A percentile compares a stretch with the other conserved stretches of the same genome.
phyloP scores from a whole-genome alignment of 2,113 vertebrate species.

The Nestor notabilis region DNA sequence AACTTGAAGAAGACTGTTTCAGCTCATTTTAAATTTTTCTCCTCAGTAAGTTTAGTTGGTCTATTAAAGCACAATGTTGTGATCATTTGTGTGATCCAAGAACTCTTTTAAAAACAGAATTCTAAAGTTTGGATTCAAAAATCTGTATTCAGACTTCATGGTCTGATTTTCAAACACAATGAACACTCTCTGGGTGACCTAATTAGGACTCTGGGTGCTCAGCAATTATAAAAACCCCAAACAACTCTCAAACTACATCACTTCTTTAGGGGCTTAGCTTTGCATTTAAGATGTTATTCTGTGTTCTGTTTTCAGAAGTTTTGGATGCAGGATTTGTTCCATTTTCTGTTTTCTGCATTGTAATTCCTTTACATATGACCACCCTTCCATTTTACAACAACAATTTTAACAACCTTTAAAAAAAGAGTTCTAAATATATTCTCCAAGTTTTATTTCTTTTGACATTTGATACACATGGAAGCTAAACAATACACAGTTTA shows the following conservation, averaged over 20 bases:
- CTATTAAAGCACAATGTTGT: not conserved
- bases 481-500: constrained; percentile 40
- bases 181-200: not conserved
- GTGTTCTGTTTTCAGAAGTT: not conserved
- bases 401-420: constrained; percentile 24
- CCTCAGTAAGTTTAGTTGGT: not conserved
- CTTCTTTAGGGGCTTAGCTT: not conserved
- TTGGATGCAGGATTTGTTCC: not conserved
- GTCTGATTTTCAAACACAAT: not conserved
- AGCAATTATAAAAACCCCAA: not conserved
- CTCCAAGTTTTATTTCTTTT: constrained; percentile 38
- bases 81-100: not conserved
- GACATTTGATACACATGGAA: constrained; percentile 41
- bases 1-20: not conserved
- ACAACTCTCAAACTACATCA: not conserved
- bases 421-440: constrained; percentile 62
- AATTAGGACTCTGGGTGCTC: not conserved
- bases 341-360: not conserved
- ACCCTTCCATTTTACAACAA: constrained; percentile 2
- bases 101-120: not conserved
- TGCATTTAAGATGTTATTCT: not conserved
- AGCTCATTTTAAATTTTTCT: not conserved
- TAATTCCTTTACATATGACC: not conserved
- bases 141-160: not conserved
- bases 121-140: not conserved